Conservation (phyloP, 2,797 vertebrate genomes). For the Ctenochaetus hawaiiensis region DNA sequence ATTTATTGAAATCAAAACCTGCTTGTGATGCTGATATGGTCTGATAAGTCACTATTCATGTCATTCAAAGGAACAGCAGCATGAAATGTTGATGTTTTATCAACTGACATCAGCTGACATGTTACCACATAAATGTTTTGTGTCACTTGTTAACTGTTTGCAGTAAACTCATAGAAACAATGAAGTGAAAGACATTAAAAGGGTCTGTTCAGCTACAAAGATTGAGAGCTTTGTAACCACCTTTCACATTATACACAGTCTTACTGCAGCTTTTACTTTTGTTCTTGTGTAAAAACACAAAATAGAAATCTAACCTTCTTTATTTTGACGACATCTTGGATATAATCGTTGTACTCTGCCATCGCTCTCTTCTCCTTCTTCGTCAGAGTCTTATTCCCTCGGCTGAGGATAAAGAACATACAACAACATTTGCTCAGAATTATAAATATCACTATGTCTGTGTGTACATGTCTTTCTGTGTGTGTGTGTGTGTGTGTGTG, state of each 20-base stretch:
- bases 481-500: neutral
- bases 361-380: slow-evolving; percentile 86
- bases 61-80: no score
- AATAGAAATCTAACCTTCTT: slow-evolving; percentile 81
- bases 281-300: neutral
- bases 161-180: neutral
- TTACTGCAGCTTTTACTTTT: neutral
- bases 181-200: neutral
- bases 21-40: no score
- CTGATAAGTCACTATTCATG: no score
- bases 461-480: neutral
- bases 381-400: slow-evolving; percentile 78
- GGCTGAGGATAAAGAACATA: slow-evolving; percentile 65
- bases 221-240: neutral
- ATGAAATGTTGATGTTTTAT: no score
- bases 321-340: slow-evolving; percentile 82
- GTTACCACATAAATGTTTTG: no score
- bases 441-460: slow-evolving; percentile 8
- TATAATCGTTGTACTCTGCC: slow-evolving; percentile 80
- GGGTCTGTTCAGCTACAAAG: neutral
- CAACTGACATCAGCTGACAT: neutral
- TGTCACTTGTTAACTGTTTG: neutral
- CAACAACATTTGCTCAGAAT: slow-evolving; percentile 11
- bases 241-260: neutral
- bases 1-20: neutral